These are phyloP conservation scores for Mylabris sibirica DNA, from an alignment of 2,888 invertebrate genomes.

Conservation along the genomic window DNA sequence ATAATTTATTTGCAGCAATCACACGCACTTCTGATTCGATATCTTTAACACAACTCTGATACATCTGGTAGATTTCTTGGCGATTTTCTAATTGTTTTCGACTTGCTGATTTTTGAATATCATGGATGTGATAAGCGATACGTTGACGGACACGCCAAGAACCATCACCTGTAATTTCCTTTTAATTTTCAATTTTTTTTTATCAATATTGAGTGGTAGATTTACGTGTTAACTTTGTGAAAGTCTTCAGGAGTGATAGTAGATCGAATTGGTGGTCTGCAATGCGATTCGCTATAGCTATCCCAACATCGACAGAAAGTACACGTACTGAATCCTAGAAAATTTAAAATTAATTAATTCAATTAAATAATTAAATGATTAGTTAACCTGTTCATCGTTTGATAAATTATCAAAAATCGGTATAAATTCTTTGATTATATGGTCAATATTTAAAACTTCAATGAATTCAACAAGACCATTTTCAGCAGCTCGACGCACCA, in stretches of 20 bases:
- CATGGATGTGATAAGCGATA: slow-evolving; percentile 47
- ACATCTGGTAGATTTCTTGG: slow-evolving; percentile 48
- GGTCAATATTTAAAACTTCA: slow-evolving; percentile 47
- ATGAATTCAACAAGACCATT: slow-evolving; percentile 48
- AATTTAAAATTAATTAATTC: slow-evolving; percentile 23
- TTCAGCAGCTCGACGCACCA: slow-evolving; percentile 52
- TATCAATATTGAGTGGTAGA: slow-evolving; percentile 10
- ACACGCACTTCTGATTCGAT: slow-evolving; percentile 51
- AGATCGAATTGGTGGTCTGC: slow-evolving; percentile 46
- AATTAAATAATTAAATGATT: not conserved
- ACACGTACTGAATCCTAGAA: slow-evolving; percentile 52
- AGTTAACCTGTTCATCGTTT: slow-evolving; percentile 52
- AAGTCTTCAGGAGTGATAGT: slow-evolving; percentile 40
- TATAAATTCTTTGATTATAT: slow-evolving; percentile 51
- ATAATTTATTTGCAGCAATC: slow-evolving; percentile 47
- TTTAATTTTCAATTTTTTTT: not conserved
- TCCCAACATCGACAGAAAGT: slow-evolving; percentile 44
- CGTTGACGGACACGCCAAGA: slow-evolving; percentile 55
- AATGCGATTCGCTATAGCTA: slow-evolving; percentile 47
- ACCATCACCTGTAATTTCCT: slow-evolving; percentile 43
- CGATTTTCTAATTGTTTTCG: slow-evolving; percentile 43
- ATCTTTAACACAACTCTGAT: slow-evolving; percentile 50
- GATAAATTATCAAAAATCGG: slow-evolving; percentile 52
- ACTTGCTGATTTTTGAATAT: slow-evolving; percentile 41
- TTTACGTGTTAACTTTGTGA: slow-evolving; percentile 40